Evolutionary conservation across 2,888 invertebrate species (phyloP).

Genomic region (Trichopria drosophilae): DNA sequence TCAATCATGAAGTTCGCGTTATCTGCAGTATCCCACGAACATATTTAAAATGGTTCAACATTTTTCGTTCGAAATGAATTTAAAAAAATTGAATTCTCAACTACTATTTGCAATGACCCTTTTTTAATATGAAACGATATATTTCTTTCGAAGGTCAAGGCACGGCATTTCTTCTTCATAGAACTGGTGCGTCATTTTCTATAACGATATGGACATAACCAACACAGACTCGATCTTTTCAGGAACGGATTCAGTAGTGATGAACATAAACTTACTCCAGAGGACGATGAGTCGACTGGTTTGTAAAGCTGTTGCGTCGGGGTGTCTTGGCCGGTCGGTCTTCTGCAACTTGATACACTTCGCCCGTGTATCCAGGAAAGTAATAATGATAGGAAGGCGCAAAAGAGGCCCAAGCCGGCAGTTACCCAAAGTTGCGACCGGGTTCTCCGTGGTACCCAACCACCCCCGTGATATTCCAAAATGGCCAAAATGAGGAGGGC

Average conservation of each 20-base stretch:
- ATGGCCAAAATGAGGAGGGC: slow-evolving; percentile 72
- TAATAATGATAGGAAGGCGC: slow-evolving; percentile 52
- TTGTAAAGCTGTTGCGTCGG: slow-evolving; percentile 53
- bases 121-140: no score
- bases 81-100: no score
- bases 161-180: no score
- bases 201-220: neutral
- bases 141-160: no score
- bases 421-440: slow-evolving; percentile 66
- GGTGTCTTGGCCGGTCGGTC: slow-evolving; percentile 43
- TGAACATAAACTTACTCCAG: slow-evolving; percentile 33
- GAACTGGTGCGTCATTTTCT: no score
- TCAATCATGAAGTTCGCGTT: no score
- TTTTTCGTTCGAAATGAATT: no score
- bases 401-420: slow-evolving; percentile 53
- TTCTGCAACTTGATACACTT: slow-evolving; percentile 45
- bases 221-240: neutral
- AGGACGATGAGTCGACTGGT: slow-evolving; percentile 55
- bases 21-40: no score
- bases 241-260: neutral
- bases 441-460: slow-evolving; percentile 73
- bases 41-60: no score
- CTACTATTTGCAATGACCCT: no score
- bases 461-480: slow-evolving; percentile 67
- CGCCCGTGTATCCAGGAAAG: slow-evolving; percentile 54